Base-by-base conservation (phyloP, 2,113 vertebrate genomes). In the Felis chaus region DNA sequence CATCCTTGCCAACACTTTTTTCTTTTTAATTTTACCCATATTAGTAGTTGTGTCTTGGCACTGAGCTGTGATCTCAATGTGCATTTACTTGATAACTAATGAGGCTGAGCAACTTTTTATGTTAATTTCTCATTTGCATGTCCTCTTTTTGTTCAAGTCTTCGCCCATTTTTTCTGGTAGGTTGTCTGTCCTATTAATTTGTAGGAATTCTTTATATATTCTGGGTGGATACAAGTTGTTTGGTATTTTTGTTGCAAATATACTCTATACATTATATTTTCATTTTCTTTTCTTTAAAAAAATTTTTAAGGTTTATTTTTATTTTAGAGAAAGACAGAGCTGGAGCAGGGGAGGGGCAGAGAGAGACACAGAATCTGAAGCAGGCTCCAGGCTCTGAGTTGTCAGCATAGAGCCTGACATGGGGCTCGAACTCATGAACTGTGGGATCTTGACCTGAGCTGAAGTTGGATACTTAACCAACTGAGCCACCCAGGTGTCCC, bases 11-110 rank as follows among this genome's bases (percentile, higher is more conserved):
- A 79, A 85, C 9, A 53, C 12, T 36, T n/a, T 63, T 50, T 71
- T 71, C 16, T 48, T 36, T 53, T 55, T 55, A 79, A 71, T 79
- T 92, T 82, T 66, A 73, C 29, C 9, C 4, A 73, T 50, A 55
- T 41, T 63, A 36, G 48, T 78, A 92, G 39, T 36, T 85, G 16
- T n/a, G 21, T 21, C 19, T 88, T 89, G n/a, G 41, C 69, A 55
- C 6, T 53, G n/a, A 79, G 66, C 63, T 71, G 79, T 81, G 85
- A 74, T 95, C 85, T 91, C 63, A 89, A 14, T 23, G 65, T 68
- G 25, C 82, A 61, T 87, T 94, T 94, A 81, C 29, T 96, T 82
- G 45, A 33, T 87, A 92, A 88, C 36, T 50, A 78, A 61, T 83
- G 80, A 71, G 9, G n/a, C 27, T 39, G 78, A 82, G n/a, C 48